A percentile compares a stretch with the other conserved stretches of the same genome.
Evolutionary conservation across 2,797 vertebrate genomes (phyloP).

Genomic region (Halcyon badia): DNA sequence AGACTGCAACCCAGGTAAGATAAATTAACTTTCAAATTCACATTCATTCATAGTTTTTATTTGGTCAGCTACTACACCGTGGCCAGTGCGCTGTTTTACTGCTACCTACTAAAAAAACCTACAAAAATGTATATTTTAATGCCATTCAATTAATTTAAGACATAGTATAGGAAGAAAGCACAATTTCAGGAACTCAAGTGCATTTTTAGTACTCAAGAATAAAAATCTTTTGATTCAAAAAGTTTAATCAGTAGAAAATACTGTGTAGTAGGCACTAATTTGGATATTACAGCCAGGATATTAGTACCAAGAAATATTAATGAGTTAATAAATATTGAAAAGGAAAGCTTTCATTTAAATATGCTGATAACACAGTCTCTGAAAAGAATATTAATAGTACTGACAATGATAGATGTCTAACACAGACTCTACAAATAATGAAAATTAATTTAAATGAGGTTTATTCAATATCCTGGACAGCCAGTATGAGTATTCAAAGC

Average conservation of each 20-base stretch:
- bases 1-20: constrained; percentile 94
- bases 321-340: constrained; percentile 71
- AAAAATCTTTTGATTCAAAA: not conserved
- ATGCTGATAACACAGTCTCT: constrained; percentile 23
- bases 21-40: not conserved
- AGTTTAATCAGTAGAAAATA: constrained; percentile 54
- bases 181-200: constrained; percentile 13
- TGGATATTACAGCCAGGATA: constrained; percentile 61
- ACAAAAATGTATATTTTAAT: not conserved
- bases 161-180: not conserved
- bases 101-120: not conserved
- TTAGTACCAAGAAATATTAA: constrained; percentile 50
- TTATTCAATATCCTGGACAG: constrained; percentile 64
- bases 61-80: not conserved
- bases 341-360: constrained; percentile 59
- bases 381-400: constrained; percentile 45
- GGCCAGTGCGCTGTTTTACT: not conserved
- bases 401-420: constrained; percentile 46
- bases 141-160: not conserved
- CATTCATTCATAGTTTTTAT: not conserved
- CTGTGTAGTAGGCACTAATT: constrained; percentile 47
- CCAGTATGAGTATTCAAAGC: constrained; percentile 50
- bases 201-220: not conserved
- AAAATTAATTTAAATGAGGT: constrained; percentile 69
- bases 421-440: constrained; percentile 57